Conservation (phyloP, 2,888 invertebrate genomes). For the Limenitis camilla region DNA sequence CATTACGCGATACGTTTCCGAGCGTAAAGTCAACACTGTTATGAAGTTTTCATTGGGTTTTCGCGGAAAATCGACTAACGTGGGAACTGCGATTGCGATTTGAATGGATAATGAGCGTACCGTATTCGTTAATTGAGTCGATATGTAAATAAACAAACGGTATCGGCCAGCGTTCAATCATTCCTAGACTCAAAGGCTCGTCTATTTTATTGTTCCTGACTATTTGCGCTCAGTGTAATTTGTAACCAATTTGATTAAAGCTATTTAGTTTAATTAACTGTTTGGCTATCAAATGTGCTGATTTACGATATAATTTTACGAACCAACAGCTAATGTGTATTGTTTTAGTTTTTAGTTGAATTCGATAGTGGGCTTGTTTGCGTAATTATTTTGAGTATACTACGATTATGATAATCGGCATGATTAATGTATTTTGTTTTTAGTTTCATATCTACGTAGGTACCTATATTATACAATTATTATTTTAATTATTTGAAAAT, state of each 20-base stretch:
- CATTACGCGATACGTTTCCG: slow-evolving; percentile 66
- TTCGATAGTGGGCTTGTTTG: background rate
- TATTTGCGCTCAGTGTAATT: slow-evolving; percentile 44
- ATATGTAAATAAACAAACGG: slow-evolving; percentile 63
- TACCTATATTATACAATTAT: too few relatives aligned
- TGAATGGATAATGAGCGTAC: slow-evolving; percentile 66
- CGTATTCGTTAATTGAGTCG: slow-evolving; percentile 65
- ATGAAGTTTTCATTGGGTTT: slow-evolving; percentile 67
- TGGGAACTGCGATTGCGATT: slow-evolving; percentile 61
- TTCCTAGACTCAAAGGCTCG: slow-evolving; percentile 53
- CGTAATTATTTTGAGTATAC: background rate
- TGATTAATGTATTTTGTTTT: background rate
- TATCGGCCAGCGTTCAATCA: slow-evolving; percentile 44
- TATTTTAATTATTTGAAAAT: too few relatives aligned
- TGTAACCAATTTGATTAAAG: slow-evolving; percentile 31
- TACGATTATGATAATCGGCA: background rate
- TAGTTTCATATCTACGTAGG: too few relatives aligned
- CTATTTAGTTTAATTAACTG: slow-evolving; percentile 29
- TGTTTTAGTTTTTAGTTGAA: slow-evolving; percentile 14
- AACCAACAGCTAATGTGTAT: slow-evolving; percentile 16
- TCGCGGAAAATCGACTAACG: slow-evolving; percentile 61
- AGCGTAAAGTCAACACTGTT: slow-evolving; percentile 64
- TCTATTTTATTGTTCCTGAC: slow-evolving; percentile 50
- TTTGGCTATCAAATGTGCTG: slow-evolving; percentile 18
- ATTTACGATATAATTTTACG: slow-evolving; percentile 21